Evolutionary conservation across 2,113 vertebrate species (phyloP), one percentile per base, ranked within the genome.

Genomic region (Oreochromis niloticus): DNA sequence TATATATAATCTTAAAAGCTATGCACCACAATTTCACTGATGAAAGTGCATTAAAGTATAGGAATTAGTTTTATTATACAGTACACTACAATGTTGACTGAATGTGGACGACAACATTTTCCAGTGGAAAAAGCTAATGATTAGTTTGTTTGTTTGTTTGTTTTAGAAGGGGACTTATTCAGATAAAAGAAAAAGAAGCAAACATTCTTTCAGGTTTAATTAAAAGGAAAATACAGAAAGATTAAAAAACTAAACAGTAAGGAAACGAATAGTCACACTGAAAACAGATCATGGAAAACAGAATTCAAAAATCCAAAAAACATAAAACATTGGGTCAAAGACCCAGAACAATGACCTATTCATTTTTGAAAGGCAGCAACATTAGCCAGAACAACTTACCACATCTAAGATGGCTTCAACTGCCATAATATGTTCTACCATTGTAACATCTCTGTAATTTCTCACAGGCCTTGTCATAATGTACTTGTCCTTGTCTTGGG

Each of bases 371-470:
- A 61, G 57, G 2, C 57, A 34, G 5, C 14, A 61, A 61, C 3
- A 61, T 17, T 61, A 61, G 16, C 8, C 57, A 61, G 57, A 61
- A 61, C 30, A 61, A 61, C 57, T 19, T 61, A 61, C 57, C 57
- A 61, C 57, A 61, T 32, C 57, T 10, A 61, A 61, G 57, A 61
- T 1, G 27, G 57, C 57, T 4, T 61, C 1, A 17, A 61, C 5
- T 61, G 0, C 57, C 8, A 61, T 61, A 10, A 10, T 1, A 17
- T 61, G 57, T 0, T 0, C 0, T 61, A 61, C 0, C 0, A 0
- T 0, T 61, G 57, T 0, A 61, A 0, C 2, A 0, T 1, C 1
- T 4, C 8, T 34, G 30, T 34, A 61, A 1, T 17, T 0, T 17
- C 4, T 0, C 57, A 32, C 57, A 34, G 57, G 57, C 30, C 57